Evolutionary conservation across 2,888 invertebrate species (phyloP), one percentile per base, ranked within the genome.

Genomic region (Copidosoma aretas): DNA sequence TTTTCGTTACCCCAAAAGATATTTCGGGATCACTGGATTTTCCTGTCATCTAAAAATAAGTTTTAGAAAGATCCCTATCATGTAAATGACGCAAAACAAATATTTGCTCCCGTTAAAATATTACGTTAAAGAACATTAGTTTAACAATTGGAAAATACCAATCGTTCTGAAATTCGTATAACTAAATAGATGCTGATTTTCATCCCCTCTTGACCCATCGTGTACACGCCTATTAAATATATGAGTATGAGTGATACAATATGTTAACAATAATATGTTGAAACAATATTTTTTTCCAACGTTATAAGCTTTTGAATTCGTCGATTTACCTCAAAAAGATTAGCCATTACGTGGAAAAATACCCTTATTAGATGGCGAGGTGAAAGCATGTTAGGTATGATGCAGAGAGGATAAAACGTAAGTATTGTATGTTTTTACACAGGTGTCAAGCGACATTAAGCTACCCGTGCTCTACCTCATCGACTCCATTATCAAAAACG

Each of bases 401-500:
- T 53, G n/a, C 43, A 62, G 22, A 49, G 46, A 70, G 32, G 51
- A 60, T 64, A 63, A 43, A 62, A 41, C 60, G 65, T 68, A 32
- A 77, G 77, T 76, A 77, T 80, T 86, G 78, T 86, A 17, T 46
- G 17, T 14, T 86, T 84, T 77, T 73, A 77, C 75, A 89, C 89
- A 97, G 96, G 96, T 95, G 74, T 88, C 89, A 78, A 89, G 93
- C 74, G 92, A 93, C 80, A 90, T 93, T 86, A 98, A 98, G 89
- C 91, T 99, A 84, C 97, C 98, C 52, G 92, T 94, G 78, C 90
- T 99, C 82, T 99, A 99, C 89, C 92, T 99, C 87, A 94, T 98
- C 84, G 99, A 99, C 88, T 99, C 98, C 75, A 98, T 99, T 80
- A 92, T 98, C 86, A 99, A 99, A 91, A 98, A 98, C 88, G 93